Percentiles rank a stretch among this genome's conserved stretches.
phyloP scores from a whole-genome alignment of 2,888 invertebrate genomes.

The Oscheius sp. region DNA sequence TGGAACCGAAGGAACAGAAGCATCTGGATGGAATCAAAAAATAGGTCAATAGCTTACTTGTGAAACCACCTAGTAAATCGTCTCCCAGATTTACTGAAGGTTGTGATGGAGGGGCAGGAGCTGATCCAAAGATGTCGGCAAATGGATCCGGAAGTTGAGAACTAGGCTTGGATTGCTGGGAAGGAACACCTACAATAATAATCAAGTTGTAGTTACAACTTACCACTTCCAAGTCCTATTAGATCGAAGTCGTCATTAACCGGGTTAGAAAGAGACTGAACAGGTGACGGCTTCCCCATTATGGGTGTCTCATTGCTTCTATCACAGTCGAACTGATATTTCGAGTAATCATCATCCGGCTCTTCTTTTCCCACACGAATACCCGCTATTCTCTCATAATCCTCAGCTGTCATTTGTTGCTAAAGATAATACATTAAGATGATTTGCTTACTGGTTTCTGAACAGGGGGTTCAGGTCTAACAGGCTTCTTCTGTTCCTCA shows the following conservation, averaged over 20 bases:
- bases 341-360: conserved; percentile 45
- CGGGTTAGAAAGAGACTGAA: conserved; percentile 5
- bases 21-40: not conserved
- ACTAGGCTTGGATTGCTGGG: not conserved
- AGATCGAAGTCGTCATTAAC: conserved; percentile 29
- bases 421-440: not conserved
- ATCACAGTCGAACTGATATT: conserved; percentile 53
- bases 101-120: conserved; percentile 5
- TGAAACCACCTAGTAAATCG: conserved; percentile 26
- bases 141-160: conserved; percentile 24
- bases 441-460: not conserved
- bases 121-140: conserved; percentile 24
- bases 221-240: conserved; percentile 27
- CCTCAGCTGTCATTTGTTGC: conserved; percentile 35
- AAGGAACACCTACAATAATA: not conserved
- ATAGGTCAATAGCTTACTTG: not conserved
- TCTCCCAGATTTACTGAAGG: too few species aligned
- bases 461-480: not conserved
- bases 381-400: conserved; percentile 41
- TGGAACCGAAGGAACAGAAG: not conserved
- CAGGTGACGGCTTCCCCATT: conserved; percentile 20
- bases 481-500: not conserved
- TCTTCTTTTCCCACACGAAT: conserved; percentile 42
- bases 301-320: conserved; percentile 38
- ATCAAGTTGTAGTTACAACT: not conserved